Evolutionary conservation across 2,888 invertebrate species (phyloP), one percentile per base, ranked within the genome.

Genomic region (Leptinotarsa haldemani): DNA sequence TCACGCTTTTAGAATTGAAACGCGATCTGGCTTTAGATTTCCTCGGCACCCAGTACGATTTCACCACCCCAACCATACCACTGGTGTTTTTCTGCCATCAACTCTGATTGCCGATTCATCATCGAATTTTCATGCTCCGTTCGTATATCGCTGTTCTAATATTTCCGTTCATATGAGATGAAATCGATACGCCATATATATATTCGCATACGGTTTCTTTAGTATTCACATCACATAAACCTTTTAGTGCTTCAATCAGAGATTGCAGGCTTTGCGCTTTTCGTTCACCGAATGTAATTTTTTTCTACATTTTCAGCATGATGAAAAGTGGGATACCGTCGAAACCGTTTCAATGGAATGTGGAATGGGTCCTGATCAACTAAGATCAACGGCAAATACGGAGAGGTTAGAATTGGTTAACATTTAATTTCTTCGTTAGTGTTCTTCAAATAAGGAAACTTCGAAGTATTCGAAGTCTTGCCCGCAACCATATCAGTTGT

Each of bases 241-340:
- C 56, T 64, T 61, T 69, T 67, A 73, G 70, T 72, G 69, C 72
- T 70, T 73, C 72, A 75, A 75, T 75, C 75, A 75, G 48, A 58
- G 68, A 56, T 68, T 67, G 72, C 67, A 53, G 50, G 70, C 65
- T 71, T 56, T 67, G 65, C 70, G 64, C 25, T 64, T 66, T 68
- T 58, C 71, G 20, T 46, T 46, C 25, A 46, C 47, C 47, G 46
- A 68, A 56, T 56, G 22, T 68, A 40, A 56, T 58, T 56, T 56
- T 30, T 68, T 65, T 47, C 22, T 48, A 56, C 46, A 46, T 68
- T 53, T 18, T 20, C 30, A 2, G 46, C 52, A 40, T 56, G 56
- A 15, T 22, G 52, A 68, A 68, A 56, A 58, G 46, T 40, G 25
- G 20, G 53, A 18, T 22, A 52, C 48, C 22, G 46, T 20, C 20